A percentile compares a stretch with the other conserved stretches of the same genome.
phyloP scores from a whole-genome alignment of 2,888 invertebrate genomes.

The Mesoligia furuncula region DNA sequence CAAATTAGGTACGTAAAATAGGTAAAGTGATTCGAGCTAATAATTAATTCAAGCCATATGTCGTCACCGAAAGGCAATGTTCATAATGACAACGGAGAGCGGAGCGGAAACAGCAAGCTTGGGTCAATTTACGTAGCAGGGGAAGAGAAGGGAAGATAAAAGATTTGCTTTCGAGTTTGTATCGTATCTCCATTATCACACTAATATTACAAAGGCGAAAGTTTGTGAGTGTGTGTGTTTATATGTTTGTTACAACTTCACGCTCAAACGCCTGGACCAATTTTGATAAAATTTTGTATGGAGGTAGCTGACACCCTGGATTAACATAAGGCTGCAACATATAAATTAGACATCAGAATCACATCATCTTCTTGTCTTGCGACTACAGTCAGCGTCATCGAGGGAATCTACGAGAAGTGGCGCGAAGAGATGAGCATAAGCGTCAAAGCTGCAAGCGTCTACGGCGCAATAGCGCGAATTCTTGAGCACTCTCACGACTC shows the following conservation, averaged over 20 bases:
- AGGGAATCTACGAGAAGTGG: neutral
- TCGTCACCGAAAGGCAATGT: neutral
- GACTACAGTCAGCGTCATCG: neutral
- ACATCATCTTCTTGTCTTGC: neutral
- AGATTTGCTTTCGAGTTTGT: neutral
- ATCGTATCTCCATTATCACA: too few relatives aligned
- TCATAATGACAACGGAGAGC: neutral
- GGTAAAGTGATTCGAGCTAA: conserved; percentile 9
- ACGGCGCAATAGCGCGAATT: neutral
- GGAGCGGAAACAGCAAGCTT: neutral
- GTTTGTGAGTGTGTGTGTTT: too few relatives aligned
- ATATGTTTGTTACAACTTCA: too few relatives aligned
- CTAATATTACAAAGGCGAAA: too few relatives aligned
- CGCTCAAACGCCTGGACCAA: too few relatives aligned
- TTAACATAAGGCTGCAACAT: too few relatives aligned
- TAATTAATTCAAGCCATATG: conserved; percentile 38
- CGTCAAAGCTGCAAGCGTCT: neutral
- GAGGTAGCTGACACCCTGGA: too few relatives aligned
- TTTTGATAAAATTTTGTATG: too few relatives aligned
- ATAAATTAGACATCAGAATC: neutral
- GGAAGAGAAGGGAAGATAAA: too few relatives aligned
- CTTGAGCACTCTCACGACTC: too few relatives aligned
- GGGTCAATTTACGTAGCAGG: neutral
- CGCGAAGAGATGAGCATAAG: neutral
- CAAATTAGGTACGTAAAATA: conserved; percentile 5